Evolutionary conservation across 1,140 invertebrate species (phyloP), one percentile per base, ranked within the genome.

Genomic region (Microplitis mediator): DNA sequence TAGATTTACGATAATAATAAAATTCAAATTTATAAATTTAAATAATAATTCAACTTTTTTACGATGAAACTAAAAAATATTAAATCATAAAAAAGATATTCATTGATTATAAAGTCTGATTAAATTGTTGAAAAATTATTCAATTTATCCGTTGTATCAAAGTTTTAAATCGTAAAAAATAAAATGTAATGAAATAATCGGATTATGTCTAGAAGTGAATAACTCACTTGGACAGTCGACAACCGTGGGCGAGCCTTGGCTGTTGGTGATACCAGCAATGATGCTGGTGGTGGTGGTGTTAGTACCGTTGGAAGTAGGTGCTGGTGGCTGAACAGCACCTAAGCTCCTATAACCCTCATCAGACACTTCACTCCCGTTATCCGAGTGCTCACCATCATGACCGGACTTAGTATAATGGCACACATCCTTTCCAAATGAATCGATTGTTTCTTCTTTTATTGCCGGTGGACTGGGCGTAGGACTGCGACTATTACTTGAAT

Each of bases 261-360:
- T 81, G 75, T 76, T 82, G 64, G 72, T 79, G 71, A 75, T 79
- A 39, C 52, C 76, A 63, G 78, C 80, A 81, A 61, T 81, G 69
- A 58, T 52, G n/a, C 45, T 31, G 73, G 74, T 51, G 77, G 85
- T 4, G 83, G 87, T 35, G 84, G 88, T 0, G 83, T 83, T 69
- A 87, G 86, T 1, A 85, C 82, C 4, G 84, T 87, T 68, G 77
- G 85, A 31, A 65, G 75, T 80, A 56, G 76, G 72, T 6, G 76
- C 78, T 52, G 88, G 82, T 23, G 88, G 86, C 71, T 91, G 92
- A 35, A 93, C 89, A 32, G 93, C 88, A 5, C 93, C 93, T 75
- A 95, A 84, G 79, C 93, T 95, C 78, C 94, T 90, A 80, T 96
- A 96, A 4, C 94, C 94, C 81, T 95, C 94, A 84, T 96, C 94